Conservation (phyloP, 2,888 invertebrate species). For the Lingula anatina region DNA sequence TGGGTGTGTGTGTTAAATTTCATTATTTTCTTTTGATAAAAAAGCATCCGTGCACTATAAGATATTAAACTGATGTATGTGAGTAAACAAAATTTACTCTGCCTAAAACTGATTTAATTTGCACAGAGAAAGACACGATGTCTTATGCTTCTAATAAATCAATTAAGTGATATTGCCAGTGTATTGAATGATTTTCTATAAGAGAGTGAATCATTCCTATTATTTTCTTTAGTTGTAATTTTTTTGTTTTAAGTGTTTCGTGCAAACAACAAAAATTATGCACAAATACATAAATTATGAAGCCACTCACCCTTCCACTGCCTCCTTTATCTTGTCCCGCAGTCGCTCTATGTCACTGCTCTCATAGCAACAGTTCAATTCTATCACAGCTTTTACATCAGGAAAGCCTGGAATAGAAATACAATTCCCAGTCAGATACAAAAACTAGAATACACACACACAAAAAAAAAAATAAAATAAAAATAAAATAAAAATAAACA, state of each 20-base stretch:
- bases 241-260: no score
- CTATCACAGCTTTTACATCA: slow-evolving; percentile 21
- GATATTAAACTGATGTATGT: neutral
- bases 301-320: slow-evolving; percentile 28
- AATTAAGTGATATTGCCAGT: no score
- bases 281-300: neutral
- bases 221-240: no score
- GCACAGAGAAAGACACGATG: no score
- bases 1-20: no score
- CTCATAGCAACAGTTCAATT: slow-evolving; percentile 32
- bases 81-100: neutral
- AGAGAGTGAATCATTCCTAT: no score
- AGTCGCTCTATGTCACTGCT: slow-evolving; percentile 27
- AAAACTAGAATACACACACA: neutral
- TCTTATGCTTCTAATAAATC: no score
- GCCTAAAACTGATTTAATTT: no score
- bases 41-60: neutral
- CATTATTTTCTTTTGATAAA: no score
- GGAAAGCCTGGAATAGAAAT: slow-evolving; percentile 29
- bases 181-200: no score
- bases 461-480: no score
- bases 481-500: no score
- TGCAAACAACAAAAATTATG: neutral
- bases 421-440: neutral
- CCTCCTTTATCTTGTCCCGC: slow-evolving; percentile 26